Conservation (phyloP, 2,113 vertebrate genomes). For the Rhineura floridana region DNA sequence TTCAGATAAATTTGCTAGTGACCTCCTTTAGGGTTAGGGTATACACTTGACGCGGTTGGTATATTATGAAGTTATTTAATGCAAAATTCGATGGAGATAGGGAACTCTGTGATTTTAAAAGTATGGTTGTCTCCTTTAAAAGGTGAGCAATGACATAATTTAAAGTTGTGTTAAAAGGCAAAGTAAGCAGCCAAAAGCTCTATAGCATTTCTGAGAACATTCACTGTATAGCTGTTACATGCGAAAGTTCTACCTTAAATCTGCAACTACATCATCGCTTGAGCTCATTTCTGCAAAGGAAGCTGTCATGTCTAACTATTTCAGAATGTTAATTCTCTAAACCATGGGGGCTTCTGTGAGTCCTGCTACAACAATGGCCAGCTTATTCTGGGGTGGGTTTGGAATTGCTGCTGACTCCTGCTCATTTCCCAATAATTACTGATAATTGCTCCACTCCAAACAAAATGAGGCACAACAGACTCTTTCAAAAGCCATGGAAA, state of each 20-base stretch:
- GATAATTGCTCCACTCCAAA: conserved; percentile 77
- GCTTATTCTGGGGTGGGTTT: conserved; percentile 76
- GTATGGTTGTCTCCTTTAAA: background rate
- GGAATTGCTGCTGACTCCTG: conserved; percentile 74
- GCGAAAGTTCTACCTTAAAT: conserved; percentile 40
- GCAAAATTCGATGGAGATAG: background rate
- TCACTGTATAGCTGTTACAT: conserved; percentile 25
- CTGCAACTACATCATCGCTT: conserved; percentile 36
- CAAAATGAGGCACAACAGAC: conserved; percentile 74
- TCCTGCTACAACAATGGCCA: conserved; percentile 65
- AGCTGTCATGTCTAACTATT: conserved; percentile 73
- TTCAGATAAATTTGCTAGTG: background rate
- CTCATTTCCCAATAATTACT: conserved; percentile 80
- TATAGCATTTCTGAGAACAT: background rate
- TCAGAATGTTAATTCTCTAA: conserved; percentile 70
- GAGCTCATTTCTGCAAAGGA: conserved; percentile 59
- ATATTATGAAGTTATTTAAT: background rate
- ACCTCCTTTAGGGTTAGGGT: background rate
- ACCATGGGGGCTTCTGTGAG: conserved; percentile 47
- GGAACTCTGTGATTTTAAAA: background rate
- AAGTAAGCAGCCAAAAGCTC: background rate
- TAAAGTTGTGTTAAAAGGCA: conserved; percentile 9
- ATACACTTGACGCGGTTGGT: background rate
- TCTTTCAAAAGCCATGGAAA: conserved; percentile 69
- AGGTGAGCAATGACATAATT: background rate